Evolutionary conservation across 2,888 invertebrate species (phyloP).

Genomic region (Thumatha senex): DNA sequence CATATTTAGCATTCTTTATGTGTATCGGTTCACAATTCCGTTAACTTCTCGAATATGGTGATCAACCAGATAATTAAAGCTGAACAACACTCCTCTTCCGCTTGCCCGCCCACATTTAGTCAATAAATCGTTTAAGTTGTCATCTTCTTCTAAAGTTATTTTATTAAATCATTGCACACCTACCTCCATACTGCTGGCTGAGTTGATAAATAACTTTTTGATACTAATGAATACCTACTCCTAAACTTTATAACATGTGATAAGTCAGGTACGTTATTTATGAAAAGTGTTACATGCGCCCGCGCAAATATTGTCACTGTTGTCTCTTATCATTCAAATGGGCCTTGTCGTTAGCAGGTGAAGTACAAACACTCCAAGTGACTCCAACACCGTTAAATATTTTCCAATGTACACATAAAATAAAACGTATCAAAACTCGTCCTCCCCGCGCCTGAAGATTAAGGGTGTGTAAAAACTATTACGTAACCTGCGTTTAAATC

Average conservation of each 20-base stretch:
- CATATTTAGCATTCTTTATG: conserved; percentile 32
- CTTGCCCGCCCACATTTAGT: conserved; percentile 9
- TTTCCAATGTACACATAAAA: conserved; percentile 11
- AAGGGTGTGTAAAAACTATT: conserved; percentile 77
- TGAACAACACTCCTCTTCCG: conserved; percentile 9
- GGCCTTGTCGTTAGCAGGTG: conserved; percentile 39
- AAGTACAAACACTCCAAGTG: conserved; percentile 24
- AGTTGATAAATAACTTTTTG: conserved; percentile 1
- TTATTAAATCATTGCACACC: not conserved
- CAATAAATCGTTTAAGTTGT: conserved; percentile 4
- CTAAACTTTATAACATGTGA: conserved; percentile 18
- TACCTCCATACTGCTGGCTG: not conserved
- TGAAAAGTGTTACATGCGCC: conserved; percentile 32
- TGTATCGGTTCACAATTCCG: conserved; percentile 12
- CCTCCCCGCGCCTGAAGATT: conserved; percentile 50
- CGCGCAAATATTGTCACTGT: conserved; percentile 47
- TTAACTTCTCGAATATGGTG: conserved; percentile 21
- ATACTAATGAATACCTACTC: conserved; percentile 15
- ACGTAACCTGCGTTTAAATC: conserved; percentile 76
- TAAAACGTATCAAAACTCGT: conserved; percentile 21
- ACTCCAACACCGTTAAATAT: conserved; percentile 17
- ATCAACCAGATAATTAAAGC: conserved; percentile 12
- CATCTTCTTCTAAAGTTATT: conserved; percentile 2
- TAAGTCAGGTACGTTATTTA: conserved; percentile 18
- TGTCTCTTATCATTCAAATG: conserved; percentile 40